Conservation (phyloP, 2,888 invertebrate genomes). For the Lampropteryx suffumata region DNA sequence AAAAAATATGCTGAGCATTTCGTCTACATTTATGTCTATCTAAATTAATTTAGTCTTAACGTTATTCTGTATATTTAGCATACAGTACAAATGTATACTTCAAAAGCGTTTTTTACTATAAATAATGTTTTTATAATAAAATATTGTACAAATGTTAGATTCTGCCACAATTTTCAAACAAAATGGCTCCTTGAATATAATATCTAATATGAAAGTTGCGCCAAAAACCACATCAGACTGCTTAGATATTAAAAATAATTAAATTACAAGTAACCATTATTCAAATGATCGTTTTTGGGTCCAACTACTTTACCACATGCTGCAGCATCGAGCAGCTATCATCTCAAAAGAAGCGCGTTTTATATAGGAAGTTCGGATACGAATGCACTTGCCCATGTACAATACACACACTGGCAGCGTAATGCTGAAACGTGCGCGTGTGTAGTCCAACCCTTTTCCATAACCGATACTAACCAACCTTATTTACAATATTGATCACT, state of each 20-base stretch:
- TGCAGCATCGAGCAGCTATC: neutral
- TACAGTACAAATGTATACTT: conserved; percentile 71
- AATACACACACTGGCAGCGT: too few species aligned
- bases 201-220: conserved; percentile 23
- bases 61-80: conserved; percentile 52
- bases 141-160: conserved; percentile 43
- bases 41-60: conserved; percentile 63
- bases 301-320: conserved; percentile 15
- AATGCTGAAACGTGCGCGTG: neutral
- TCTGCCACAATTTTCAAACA: conserved; percentile 31
- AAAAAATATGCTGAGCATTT: conserved; percentile 65
- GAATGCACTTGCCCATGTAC: too few species aligned
- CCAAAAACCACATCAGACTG: conserved; percentile 31
- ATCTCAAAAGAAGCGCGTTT: neutral
- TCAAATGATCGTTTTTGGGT: conserved; percentile 40
- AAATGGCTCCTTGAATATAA: conserved; percentile 18
- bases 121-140: conserved; percentile 50
- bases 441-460: conserved; percentile 7
- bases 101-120: conserved; percentile 68
- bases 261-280: conserved; percentile 49
- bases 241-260: conserved; percentile 37
- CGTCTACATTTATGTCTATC: conserved; percentile 73
- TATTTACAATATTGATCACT: conserved; percentile 67
- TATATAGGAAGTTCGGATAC: too few species aligned
- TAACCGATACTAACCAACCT: conserved; percentile 49